Evolutionary conservation across 2,113 vertebrate species (phyloP).

Genomic region (Artemisiospiza belli): DNA sequence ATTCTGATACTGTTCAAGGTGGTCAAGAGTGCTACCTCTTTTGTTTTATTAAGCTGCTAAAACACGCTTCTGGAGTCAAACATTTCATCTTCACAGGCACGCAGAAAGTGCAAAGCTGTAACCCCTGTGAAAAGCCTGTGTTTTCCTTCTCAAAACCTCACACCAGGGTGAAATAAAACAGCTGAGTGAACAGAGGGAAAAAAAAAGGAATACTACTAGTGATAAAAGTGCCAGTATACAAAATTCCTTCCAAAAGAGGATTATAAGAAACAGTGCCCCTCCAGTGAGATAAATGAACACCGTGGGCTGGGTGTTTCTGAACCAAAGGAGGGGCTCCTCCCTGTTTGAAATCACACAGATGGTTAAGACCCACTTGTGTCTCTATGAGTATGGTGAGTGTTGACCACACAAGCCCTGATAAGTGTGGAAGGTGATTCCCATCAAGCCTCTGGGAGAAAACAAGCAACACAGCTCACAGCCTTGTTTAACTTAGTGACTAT

Average conservation of each 20-base stretch:
- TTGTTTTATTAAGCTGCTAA: constrained; percentile 11
- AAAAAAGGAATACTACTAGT: background rate
- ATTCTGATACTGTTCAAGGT: background rate
- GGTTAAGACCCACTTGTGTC: background rate
- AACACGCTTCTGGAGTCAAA: background rate
- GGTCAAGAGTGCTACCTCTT: background rate
- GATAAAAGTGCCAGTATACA: background rate
- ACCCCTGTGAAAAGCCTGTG: background rate
- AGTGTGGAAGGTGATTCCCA: background rate
- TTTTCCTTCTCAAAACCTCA: background rate
- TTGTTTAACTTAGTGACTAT: background rate
- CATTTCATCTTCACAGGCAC: background rate
- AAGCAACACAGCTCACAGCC: background rate
- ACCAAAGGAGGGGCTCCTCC: background rate
- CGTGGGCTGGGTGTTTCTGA: background rate
- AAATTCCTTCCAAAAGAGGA: background rate
- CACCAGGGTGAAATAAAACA: background rate
- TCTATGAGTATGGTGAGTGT: background rate
- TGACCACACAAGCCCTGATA: background rate
- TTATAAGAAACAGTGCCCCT: background rate
- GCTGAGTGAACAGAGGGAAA: background rate
- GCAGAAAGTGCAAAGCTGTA: background rate
- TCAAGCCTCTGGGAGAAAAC: background rate
- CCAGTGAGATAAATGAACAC: background rate
- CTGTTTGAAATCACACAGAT: fast-evolving